Conservation (phyloP, 2,797 vertebrate species). For the Sebastes cheni region DNA sequence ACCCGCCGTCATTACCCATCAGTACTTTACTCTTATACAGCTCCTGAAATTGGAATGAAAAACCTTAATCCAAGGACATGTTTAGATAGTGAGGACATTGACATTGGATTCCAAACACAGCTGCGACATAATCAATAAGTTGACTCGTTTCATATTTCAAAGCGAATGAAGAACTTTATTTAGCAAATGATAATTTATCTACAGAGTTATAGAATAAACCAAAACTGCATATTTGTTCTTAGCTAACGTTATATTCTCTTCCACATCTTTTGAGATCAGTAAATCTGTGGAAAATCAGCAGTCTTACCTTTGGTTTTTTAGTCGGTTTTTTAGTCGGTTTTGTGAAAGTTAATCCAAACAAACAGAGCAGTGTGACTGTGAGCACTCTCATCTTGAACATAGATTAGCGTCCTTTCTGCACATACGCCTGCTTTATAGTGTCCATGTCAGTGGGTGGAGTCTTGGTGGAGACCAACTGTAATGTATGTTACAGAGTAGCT, state of each 20-base stretch:
- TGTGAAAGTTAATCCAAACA: background rate
- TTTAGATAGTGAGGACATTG: background rate
- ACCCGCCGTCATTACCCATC: fast-evolving
- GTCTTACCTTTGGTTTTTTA: background rate
- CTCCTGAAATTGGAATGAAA: background rate
- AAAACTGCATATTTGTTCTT: background rate
- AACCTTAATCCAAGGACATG: background rate
- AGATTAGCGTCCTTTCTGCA: background rate
- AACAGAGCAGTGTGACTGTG: background rate
- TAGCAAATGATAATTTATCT: background rate
- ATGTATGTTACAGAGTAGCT: too few relatives aligned
- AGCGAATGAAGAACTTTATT: background rate
- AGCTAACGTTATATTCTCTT: background rate
- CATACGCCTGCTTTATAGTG: background rate
- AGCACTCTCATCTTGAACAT: slow-evolving; percentile 8
- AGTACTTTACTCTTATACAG: too few relatives aligned
- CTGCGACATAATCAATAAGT: background rate
- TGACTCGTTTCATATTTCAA: background rate
- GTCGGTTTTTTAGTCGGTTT: fast-evolving
- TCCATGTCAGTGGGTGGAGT: background rate
- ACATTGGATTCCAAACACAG: background rate
- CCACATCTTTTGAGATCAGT: background rate
- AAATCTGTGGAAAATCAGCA: background rate
- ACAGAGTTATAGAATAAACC: background rate
- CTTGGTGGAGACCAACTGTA: too few relatives aligned